Percentiles rank a stretch among this genome's conserved stretches.
Evolutionary conservation across 2,888 invertebrate species (phyloP).

Genomic region (Morinoia aosen): DNA sequence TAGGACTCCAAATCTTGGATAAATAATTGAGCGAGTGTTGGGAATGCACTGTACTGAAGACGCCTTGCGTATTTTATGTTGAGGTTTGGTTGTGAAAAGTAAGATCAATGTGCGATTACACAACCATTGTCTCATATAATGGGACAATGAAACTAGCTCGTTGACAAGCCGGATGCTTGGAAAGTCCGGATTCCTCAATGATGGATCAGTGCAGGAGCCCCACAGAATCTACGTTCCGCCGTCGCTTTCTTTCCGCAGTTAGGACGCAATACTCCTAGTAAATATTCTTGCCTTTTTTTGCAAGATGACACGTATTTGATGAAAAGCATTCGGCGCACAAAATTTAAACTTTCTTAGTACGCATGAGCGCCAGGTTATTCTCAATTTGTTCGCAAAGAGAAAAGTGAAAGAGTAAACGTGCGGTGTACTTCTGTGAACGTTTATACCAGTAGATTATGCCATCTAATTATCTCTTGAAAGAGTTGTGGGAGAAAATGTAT

Average conservation of each 20-base stretch:
- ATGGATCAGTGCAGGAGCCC: not conserved
- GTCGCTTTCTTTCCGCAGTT: not conserved
- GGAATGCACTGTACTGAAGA: not conserved
- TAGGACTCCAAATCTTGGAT: no score
- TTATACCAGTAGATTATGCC: no score
- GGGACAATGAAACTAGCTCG: not conserved
- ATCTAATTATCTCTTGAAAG: no score
- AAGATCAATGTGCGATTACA: not conserved
- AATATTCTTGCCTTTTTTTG: not conserved
- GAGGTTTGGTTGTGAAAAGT: not conserved
- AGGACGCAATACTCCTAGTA: not conserved
- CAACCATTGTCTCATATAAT: not conserved
- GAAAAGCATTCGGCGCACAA: not conserved
- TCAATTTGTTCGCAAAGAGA: no score
- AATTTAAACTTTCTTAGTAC: not conserved
- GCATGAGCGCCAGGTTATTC: not conserved
- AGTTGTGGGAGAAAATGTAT: no score
- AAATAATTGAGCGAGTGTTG: no score
- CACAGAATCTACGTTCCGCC: not conserved
- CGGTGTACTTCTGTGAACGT: no score
- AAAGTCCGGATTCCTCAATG: not conserved
- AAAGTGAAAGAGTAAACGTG: no score
- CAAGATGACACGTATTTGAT: not conserved
- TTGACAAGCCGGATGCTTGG: not conserved
- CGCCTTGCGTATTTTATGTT: not conserved